Conservation (phyloP, 2,797 vertebrate genomes). For the Scleropages formosus region DNA sequence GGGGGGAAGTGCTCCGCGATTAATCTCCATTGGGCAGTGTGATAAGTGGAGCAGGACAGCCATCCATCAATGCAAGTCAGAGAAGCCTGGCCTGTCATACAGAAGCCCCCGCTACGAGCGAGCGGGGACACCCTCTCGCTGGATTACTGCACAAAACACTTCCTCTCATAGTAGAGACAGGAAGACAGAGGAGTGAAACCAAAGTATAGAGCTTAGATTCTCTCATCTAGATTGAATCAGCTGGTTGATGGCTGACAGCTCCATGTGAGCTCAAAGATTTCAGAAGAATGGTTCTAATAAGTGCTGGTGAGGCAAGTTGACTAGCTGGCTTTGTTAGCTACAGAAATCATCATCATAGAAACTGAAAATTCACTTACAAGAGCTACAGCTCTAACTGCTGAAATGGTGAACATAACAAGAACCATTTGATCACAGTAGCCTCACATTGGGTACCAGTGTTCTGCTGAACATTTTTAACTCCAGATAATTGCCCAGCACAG, state of each 20-base stretch:
- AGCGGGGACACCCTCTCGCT: not conserved
- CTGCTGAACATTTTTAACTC: not conserved
- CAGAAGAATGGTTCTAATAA: not conserved
- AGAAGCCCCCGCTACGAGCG: not conserved
- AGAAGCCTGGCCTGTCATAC: not conserved
- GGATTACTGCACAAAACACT: not conserved
- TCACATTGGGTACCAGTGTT: not conserved
- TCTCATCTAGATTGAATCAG: no score
- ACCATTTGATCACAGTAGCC: not conserved
- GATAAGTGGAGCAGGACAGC: slow-evolving; percentile 27
- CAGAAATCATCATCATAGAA: no score
- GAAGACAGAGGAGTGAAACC: not conserved
- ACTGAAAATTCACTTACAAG: not conserved
- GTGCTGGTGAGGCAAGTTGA: not conserved
- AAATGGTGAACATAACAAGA: not conserved
- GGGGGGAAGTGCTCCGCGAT: slow-evolving; percentile 10
- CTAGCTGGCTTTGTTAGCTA: no score
- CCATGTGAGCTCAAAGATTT: not conserved
- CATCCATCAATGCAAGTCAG: slow-evolving; percentile 20
- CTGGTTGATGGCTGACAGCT: no score
- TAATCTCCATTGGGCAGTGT: slow-evolving; percentile 20
- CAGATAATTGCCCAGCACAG: not conserved
- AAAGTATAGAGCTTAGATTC: not conserved
- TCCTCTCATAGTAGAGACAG: not conserved
- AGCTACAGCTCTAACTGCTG: not conserved